Evolutionary conservation across 2,888 invertebrate species (phyloP), one percentile per base, ranked within the genome.

Genomic region (Ennomos fuscantarius): DNA sequence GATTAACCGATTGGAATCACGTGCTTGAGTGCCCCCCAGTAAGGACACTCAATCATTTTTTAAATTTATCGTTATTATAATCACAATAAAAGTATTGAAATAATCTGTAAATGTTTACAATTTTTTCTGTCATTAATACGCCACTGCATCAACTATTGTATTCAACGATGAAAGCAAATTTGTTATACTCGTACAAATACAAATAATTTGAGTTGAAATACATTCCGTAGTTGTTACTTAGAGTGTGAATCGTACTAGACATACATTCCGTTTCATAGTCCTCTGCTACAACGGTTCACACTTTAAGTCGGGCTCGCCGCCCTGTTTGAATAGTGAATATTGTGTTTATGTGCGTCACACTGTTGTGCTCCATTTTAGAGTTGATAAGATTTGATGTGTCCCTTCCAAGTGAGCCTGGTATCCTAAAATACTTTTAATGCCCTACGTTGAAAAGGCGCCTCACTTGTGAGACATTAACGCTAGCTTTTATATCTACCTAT

Each of bases 301-400:
- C 77, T 81, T 79, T 76, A 78, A 78, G 66, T 69, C 73, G 83
- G 84, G 86, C 79, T 79, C 82, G 82, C 81, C 82, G 85, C 82
- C 82, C 77, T 79, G 79, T 83, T 85, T 80, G 74, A 81, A 81
- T 88, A 89, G 89, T 85, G 79, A 78, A 82, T 87, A 87, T 89
- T 87, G 89, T 91, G 86, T 90, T 86, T 86, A 85, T 91, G 90
- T 90, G 91, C 91, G 91, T 89, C 89, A 89, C 90, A 89, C 89
- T 88, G 83, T 87, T 86, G 87, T 88, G 89, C 88, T 89, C 67
- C 87, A 84, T 80, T 79, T 82, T 86, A 87, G 85, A 86, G 85
- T 84, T 84, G 81, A 86, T 53, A 59, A 54, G 76, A 82, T 72
- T 86, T 79, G 76, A 81, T 84, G 82, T 86, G 78, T 79, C 78